Evolutionary conservation across 1,140 invertebrate genomes (phyloP), one percentile per base, ranked within the genome.

Genomic region (Drosophila bifasciata): DNA sequence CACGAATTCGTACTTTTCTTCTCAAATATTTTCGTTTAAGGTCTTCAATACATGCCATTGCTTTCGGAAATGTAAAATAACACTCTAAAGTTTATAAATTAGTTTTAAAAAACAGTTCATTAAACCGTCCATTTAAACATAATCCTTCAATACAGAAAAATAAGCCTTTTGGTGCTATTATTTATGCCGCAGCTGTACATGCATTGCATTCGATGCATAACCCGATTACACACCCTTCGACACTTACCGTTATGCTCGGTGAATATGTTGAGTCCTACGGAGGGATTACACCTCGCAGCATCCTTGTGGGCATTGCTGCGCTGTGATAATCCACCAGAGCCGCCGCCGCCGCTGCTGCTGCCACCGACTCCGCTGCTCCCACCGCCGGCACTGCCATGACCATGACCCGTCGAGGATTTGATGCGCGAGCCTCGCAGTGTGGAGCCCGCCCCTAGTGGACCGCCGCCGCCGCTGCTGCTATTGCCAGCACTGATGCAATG

Each of bases 191-290:
- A n/a, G n/a, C n/a, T n/a, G n/a, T n/a, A n/a, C n/a, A n/a, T n/a
- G n/a, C n/a, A n/a, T n/a, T 16, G 16, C 52, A 55, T 55, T 23
- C 25, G 43, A 48, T 32, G n/a, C 2, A 17, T 28, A 11, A 11
- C 16, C 43, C 36, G 32, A 36, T 11, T 41, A 49, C 17, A 49
- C 17, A 40, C 49, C 15, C 44, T 36, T 32, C 45, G 39, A 92
- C 93, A 92, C 93, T 93, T 76, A 97, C 96, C 96, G 92, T 95
- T 97, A 91, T 97, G 96, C 93, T 97, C 96, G 44, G 96, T 96
- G 92, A 97, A 97, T 91, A 97, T 96, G 93, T 97, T 97, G 55
- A 95, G 95, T 81, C 95, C 96, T 81, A 95, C 95, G 52, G 78
- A 64, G 80, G 95, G 94, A 79, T 88, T 83, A 57, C 89, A 85